Evolutionary conservation across 2,797 vertebrate genomes (phyloP).

Genomic region (Lindbergichthys nudifrons): DNA sequence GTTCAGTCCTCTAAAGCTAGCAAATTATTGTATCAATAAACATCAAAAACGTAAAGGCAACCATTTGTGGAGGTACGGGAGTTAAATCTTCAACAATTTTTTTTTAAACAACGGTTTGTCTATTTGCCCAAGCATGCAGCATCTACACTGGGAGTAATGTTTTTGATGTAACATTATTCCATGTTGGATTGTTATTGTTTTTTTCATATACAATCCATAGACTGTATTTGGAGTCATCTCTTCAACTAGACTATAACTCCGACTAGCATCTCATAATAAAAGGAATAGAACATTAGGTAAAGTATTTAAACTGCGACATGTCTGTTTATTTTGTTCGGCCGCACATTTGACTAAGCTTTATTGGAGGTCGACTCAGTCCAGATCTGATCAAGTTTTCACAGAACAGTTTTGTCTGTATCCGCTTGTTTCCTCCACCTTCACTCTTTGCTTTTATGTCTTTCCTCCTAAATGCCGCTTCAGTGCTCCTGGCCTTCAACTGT

Average conservation of each 20-base stretch:
- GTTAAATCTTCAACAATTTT: no score
- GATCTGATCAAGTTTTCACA: not conserved
- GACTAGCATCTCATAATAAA: not conserved
- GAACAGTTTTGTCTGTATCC: not conserved
- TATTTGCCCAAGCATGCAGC: no score
- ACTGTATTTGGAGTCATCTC: not conserved
- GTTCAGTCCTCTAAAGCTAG: no score
- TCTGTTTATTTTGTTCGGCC: not conserved
- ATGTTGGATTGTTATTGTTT: no score
- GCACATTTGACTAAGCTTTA: not conserved
- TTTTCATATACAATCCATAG: not conserved
- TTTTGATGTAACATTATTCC: no score
- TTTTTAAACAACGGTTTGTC: no score
- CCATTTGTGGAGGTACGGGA: no score
- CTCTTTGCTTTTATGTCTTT: not conserved
- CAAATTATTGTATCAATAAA: no score
- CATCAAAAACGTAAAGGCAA: no score
- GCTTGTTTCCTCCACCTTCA: not conserved
- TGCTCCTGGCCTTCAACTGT: not conserved
- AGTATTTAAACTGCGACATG: not conserved
- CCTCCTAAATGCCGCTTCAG: not conserved
- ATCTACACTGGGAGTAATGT: no score
- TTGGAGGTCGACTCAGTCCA: not conserved
- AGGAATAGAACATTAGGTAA: not conserved
- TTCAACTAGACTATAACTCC: not conserved